Evolutionary conservation across 2,113 vertebrate species (phyloP).

Genomic region (Catharus minimus): DNA sequence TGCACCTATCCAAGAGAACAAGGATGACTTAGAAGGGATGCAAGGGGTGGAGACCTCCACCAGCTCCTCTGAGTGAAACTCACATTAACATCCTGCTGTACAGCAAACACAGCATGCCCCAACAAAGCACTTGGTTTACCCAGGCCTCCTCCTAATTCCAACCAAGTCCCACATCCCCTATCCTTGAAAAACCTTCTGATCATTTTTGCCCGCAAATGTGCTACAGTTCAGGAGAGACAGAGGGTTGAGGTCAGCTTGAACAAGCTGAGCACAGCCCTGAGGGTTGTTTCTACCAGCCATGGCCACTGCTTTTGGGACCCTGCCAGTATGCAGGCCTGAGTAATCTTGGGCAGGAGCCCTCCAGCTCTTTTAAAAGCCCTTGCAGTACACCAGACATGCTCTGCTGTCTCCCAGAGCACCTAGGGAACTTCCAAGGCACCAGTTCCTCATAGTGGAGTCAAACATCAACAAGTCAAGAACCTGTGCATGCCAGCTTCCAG

Average conservation of each 20-base stretch:
- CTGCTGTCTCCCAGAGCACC: neutral
- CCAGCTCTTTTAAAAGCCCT: neutral
- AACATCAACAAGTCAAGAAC: neutral
- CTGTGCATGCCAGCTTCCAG: neutral
- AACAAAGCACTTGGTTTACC: neutral
- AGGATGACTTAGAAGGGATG: neutral
- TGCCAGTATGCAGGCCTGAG: rapidly evolving
- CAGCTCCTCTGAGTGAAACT: neutral
- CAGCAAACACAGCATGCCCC: neutral
- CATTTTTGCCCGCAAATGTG: neutral
- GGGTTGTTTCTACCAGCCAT: neutral
- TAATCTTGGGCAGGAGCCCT: neutral
- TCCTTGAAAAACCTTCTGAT: neutral
- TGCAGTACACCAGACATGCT: neutral
- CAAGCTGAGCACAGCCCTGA: neutral
- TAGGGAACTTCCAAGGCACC: neutral
- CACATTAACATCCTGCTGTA: neutral
- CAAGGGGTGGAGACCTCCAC: neutral
- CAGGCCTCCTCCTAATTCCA: neutral
- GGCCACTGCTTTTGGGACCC: neutral
- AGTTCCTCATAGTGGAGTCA: neutral
- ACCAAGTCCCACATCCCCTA: neutral
- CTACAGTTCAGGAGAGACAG: neutral
- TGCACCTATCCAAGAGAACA: rapidly evolving
- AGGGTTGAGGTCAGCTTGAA: neutral